A percentile compares a stretch with the other conserved stretches of the same genome.
Conservation (phyloP, 1,140 invertebrate species). For the Macrocentrus cingulum region DNA sequence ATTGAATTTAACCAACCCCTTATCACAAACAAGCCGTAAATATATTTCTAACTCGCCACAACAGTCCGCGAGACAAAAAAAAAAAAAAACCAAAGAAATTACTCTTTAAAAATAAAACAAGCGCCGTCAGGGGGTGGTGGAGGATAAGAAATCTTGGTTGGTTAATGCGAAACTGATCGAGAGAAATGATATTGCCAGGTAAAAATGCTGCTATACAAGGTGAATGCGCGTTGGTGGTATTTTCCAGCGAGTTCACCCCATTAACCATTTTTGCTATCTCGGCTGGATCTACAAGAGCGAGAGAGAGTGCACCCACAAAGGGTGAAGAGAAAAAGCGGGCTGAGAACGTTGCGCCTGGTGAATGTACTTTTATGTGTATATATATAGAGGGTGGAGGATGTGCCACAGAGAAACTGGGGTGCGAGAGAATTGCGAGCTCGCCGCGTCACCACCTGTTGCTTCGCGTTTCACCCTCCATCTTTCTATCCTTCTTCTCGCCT, state of each 20-base stretch:
- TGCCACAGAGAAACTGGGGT: constrained; percentile 17
- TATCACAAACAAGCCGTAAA: too few species aligned
- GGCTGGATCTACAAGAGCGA: constrained; percentile 47
- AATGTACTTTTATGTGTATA: constrained; percentile 21
- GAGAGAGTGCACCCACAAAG: constrained; percentile 27
- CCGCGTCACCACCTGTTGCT: constrained; percentile 56
- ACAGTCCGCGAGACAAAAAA: too few species aligned
- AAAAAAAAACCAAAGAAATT: too few species aligned
- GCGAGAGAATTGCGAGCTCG: constrained; percentile 42
- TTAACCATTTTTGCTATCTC: constrained; percentile 60
- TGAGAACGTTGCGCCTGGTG: constrained; percentile 21
- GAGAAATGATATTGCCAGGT: constrained; percentile 44
- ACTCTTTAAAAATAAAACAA: too few species aligned
- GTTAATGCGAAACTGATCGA: constrained; percentile 51
- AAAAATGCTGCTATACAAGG: constrained; percentile 30
- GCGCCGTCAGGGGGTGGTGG: too few species aligned
- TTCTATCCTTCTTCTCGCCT: constrained; percentile 33
- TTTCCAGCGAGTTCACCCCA: constrained; percentile 58
- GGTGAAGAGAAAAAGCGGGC: constrained; percentile 26
- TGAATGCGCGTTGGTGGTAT: constrained; percentile 46
- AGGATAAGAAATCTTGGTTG: constrained; percentile 29
- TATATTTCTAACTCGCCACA: too few species aligned
- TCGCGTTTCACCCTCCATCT: constrained; percentile 43
- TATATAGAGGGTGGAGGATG: constrained; percentile 22
- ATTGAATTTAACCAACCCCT: too few species aligned